Evolutionary conservation across 2,113 vertebrate species (phyloP).

Genomic region (Dromiciops gliroides): DNA sequence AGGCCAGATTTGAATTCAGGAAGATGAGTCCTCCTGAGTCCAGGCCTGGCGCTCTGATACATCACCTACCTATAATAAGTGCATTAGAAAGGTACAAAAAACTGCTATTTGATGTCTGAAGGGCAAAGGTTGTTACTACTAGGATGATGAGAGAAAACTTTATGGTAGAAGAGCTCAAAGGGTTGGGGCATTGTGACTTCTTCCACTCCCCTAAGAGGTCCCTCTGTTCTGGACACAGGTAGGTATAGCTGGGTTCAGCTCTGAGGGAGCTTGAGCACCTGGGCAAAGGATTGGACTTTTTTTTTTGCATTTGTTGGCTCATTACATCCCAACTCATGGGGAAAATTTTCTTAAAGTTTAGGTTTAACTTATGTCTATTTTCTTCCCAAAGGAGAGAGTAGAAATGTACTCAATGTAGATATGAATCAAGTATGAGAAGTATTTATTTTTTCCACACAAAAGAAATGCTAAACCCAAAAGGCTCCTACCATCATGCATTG

Average conservation of each 20-base stretch:
- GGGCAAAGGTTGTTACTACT: not conserved
- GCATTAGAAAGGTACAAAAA: not conserved
- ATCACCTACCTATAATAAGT: not conserved
- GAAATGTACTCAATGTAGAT: not conserved
- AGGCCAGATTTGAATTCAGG: not conserved
- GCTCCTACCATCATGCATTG: not conserved
- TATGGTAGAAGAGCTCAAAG: not conserved
- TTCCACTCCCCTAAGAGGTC: not conserved
- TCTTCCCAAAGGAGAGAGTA: not conserved
- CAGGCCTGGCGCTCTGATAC: not conserved
- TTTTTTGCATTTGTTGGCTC: not conserved
- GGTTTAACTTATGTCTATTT: not conserved
- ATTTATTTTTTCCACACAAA: not conserved
- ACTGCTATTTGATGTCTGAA: not conserved
- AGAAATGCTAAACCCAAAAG: not conserved
- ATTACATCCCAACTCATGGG: not conserved
- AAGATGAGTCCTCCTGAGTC: not conserved
- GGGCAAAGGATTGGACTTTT: not conserved
- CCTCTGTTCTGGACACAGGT: not conserved
- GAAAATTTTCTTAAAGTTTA: not conserved
- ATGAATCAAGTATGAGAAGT: not conserved
- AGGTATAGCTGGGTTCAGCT: not conserved
- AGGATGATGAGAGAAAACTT: not conserved
- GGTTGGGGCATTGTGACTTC: not conserved
- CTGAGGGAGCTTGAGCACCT: not conserved